These are phyloP conservation scores for Macrophya annulata DNA, from an alignment of 2,888 invertebrate species.

Conservation along the genomic window DNA sequence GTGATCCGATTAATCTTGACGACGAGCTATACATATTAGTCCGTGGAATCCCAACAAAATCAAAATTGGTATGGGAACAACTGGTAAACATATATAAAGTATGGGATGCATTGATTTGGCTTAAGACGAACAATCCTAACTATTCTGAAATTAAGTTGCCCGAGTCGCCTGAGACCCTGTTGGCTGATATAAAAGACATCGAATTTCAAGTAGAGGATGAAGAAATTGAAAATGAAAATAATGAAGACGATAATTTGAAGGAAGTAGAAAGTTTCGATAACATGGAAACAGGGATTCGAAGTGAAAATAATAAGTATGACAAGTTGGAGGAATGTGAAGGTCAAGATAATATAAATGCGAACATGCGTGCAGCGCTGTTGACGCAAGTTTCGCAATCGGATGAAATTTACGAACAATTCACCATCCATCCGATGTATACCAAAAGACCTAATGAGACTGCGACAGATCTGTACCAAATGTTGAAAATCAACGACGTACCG, in stretches of 20 bases:
- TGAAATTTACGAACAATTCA: slow-evolving; percentile 39
- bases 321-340: background rate
- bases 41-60: slow-evolving; percentile 69
- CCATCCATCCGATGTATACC: slow-evolving; percentile 59
- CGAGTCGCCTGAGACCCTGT: slow-evolving; percentile 56
- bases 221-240: background rate
- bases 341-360: background rate
- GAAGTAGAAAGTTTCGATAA: background rate
- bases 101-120: background rate
- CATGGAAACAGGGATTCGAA: background rate
- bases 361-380: background rate
- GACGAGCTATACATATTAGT: slow-evolving; percentile 71
- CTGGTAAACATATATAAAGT: background rate
- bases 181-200: slow-evolving; percentile 5
- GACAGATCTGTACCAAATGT: too few relatives aligned
- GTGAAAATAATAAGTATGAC: background rate
- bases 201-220: slow-evolving; percentile 10
- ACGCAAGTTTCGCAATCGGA: slow-evolving; percentile 40
- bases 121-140: slow-evolving; percentile 63
- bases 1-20: slow-evolving; percentile 68
- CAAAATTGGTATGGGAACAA: slow-evolving; percentile 40
- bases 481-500: too few relatives aligned
- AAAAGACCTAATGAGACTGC: too few relatives aligned
- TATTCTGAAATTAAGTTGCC: slow-evolving; percentile 67
- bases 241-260: background rate